These are phyloP conservation scores for Anastatus disparis DNA, from an alignment of 1,140 invertebrate genomes.

Conservation along the genomic window DNA sequence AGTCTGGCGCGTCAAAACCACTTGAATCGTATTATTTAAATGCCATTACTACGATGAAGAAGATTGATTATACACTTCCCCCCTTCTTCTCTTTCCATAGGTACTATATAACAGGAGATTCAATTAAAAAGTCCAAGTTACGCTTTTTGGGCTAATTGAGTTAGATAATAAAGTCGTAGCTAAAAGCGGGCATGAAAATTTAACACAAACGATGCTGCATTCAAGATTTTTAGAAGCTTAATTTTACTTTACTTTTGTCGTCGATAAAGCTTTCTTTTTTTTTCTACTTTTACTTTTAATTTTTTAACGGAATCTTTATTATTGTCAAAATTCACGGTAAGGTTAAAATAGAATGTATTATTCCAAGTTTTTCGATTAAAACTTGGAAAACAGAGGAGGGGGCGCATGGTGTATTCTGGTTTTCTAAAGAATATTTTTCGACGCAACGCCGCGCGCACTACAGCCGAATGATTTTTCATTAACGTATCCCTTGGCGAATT, in stretches of 20 bases:
- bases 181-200: too few relatives aligned
- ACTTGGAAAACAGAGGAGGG: too few relatives aligned
- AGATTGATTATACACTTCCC: constrained; percentile 38
- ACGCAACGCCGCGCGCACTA: background rate
- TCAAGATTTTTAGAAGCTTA: too few relatives aligned
- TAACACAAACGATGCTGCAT: too few relatives aligned
- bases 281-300: too few relatives aligned
- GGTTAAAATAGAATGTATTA: background rate
- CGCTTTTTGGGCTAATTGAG: constrained; percentile 21
- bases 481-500: background rate
- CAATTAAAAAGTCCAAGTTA: constrained; percentile 30
- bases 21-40: constrained; percentile 7
- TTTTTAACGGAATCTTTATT: constrained; percentile 9
- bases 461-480: constrained; percentile 30
- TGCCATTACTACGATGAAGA: constrained; percentile 9
- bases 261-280: background rate
- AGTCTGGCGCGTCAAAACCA: constrained; percentile 3
- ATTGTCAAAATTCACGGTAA: background rate
- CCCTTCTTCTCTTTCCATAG: too few relatives aligned
- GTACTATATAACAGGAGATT: constrained; percentile 25
- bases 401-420: background rate
- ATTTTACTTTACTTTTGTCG: too few relatives aligned
- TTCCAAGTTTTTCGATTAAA: constrained; percentile 40
- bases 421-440: background rate
- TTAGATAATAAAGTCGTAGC: too few relatives aligned